Evolutionary conservation across 2,888 invertebrate genomes (phyloP).

Genomic region (Galerucella nymphaeae): DNA sequence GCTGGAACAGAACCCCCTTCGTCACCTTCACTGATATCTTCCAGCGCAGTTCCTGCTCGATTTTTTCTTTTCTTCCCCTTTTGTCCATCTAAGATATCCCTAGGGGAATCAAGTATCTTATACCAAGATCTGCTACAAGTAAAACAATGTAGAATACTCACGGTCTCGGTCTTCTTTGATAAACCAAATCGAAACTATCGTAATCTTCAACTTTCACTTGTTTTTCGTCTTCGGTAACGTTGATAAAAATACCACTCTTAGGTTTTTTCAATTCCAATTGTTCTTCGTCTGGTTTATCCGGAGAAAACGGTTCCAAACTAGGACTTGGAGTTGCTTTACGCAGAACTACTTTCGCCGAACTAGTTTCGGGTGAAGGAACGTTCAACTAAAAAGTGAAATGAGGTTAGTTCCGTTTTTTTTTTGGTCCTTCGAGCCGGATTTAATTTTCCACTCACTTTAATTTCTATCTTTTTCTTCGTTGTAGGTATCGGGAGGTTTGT

Average conservation of each 20-base stretch:
- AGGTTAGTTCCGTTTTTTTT: neutral
- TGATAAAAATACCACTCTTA: conserved; percentile 61
- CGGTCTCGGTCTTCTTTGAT: conserved; percentile 49
- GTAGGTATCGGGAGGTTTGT: conserved; percentile 55
- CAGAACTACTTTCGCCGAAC: conserved; percentile 57
- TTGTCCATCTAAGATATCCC: neutral
- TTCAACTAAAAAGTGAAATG: conserved; percentile 49
- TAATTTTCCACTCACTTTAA: conserved; percentile 41
- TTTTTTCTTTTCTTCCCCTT: conserved; percentile 9
- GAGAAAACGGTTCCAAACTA: conserved; percentile 52
- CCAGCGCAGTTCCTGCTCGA: conserved; percentile 19
- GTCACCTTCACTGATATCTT: conserved; percentile 39
- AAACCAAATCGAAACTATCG: conserved; percentile 58
- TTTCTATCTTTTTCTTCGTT: conserved; percentile 43
- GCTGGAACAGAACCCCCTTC: conserved; percentile 20
- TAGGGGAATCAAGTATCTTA: neutral
- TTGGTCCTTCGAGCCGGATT: neutral
- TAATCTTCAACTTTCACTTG: conserved; percentile 40
- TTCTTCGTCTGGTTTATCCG: conserved; percentile 54
- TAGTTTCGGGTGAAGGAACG: conserved; percentile 59
- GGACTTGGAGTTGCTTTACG: conserved; percentile 55
- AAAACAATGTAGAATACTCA: conserved; percentile 21
- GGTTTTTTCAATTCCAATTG: conserved; percentile 57
- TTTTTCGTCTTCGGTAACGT: conserved; percentile 45
- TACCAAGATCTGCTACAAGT: neutral